Evolutionary conservation across 1,140 invertebrate species (phyloP).

Genomic region (Papilio glaucus): DNA sequence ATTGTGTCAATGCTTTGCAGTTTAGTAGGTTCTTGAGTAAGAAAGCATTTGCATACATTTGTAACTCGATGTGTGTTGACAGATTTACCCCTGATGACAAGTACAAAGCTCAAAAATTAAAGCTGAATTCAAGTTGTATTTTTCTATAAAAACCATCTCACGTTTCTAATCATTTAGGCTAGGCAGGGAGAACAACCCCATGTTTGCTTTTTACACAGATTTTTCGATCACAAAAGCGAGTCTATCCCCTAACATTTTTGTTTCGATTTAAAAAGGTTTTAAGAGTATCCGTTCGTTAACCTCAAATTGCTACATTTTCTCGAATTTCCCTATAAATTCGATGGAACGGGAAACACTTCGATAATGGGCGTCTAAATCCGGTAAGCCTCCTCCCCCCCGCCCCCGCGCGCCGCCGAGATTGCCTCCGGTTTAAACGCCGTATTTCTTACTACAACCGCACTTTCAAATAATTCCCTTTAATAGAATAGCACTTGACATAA

Average conservation of each 20-base stretch:
- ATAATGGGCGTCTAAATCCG: constrained; percentile 34
- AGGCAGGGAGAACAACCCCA: no score
- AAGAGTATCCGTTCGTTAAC: constrained; percentile 18
- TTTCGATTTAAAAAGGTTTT: background rate
- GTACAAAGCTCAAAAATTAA: no score
- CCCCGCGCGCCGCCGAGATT: constrained; percentile 1
- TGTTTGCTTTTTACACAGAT: background rate
- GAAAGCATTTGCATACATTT: no score
- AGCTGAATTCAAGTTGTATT: no score
- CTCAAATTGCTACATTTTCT: constrained; percentile 28
- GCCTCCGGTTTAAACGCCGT: constrained; percentile 24
- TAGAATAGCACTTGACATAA: background rate
- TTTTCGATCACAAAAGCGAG: background rate
- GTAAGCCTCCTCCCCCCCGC: background rate
- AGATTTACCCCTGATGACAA: no score
- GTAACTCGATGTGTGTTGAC: no score
- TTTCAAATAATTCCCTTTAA: constrained; percentile 7
- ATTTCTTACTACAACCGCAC: constrained; percentile 30
- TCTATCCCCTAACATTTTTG: background rate
- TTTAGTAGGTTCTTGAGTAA: no score
- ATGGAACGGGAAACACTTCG: constrained; percentile 28
- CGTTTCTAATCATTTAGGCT: no score
- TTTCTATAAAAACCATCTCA: no score
- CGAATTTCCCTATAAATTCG: constrained; percentile 36
- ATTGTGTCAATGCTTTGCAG: no score